Evolutionary conservation across 2,113 vertebrate species (phyloP).

Genomic region (Dicentrarchus labrax): DNA sequence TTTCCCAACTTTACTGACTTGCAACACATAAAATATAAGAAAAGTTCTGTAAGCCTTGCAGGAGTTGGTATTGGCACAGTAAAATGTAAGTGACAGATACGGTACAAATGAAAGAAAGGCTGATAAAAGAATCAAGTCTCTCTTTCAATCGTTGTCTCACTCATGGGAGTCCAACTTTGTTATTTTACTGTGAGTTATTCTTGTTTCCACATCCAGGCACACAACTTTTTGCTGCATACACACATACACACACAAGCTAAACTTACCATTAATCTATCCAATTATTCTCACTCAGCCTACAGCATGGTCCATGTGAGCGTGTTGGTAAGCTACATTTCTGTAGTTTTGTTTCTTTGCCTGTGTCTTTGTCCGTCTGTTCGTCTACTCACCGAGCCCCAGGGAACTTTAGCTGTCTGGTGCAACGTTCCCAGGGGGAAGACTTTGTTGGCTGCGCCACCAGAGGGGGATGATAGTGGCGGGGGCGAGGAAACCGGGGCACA

Average conservation of each 20-base stretch:
- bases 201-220: constrained; percentile 5
- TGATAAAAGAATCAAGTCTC: constrained; percentile 47
- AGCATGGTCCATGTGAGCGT: constrained; percentile 39
- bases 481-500: constrained; percentile 77
- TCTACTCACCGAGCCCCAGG: constrained; percentile 66
- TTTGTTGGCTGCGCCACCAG: constrained; percentile 73
- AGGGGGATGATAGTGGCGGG: constrained; percentile 41
- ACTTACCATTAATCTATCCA: constrained; percentile 59
- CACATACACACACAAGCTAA: constrained; percentile 26
- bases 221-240: constrained; percentile 6
- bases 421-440: constrained; percentile 75
- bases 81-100: constrained; percentile 27
- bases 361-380: constrained; percentile 67
- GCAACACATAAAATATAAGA: constrained; percentile 13
- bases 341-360: constrained; percentile 31
- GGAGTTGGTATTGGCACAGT: neutral
- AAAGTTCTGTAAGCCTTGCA: constrained; percentile 14
- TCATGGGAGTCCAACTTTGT: constrained; percentile 22
- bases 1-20: constrained; percentile 10
- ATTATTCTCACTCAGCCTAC: constrained; percentile 48
- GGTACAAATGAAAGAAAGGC: constrained; percentile 16
- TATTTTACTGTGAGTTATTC: constrained; percentile 10
- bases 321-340: constrained; percentile 48
- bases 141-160: constrained; percentile 32
- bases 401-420: constrained; percentile 78